A percentile compares a stretch with the other conserved stretches of the same genome.
Evolutionary conservation across 2,888 invertebrate species (phyloP).

Genomic region (Epinotia nisella): DNA sequence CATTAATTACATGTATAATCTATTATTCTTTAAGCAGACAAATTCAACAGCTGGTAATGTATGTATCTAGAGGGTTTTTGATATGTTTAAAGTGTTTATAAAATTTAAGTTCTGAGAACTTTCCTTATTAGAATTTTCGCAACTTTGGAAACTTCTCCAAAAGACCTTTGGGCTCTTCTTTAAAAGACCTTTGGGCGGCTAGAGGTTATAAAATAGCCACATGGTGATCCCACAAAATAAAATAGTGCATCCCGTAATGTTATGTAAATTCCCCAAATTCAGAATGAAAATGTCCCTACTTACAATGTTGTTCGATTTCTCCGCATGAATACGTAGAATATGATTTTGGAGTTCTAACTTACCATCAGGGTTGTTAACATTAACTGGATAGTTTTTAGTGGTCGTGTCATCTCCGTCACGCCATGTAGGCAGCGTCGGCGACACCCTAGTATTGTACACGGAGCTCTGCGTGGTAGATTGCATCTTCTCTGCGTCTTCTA

Average conservation of each 20-base stretch:
- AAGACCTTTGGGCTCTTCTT: no score
- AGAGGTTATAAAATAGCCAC: not conserved
- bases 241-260: not conserved
- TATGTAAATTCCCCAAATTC: not conserved
- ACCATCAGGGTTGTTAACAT: conserved; percentile 74
- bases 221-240: conserved; percentile 25
- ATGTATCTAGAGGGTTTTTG: no score
- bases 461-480: conserved; percentile 80
- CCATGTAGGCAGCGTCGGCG: conserved; percentile 86
- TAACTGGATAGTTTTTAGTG: conserved; percentile 75
- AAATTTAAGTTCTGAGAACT: no score
- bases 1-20: no score
- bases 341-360: conserved; percentile 54
- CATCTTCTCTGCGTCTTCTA: conserved; percentile 85
- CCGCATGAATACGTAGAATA: conserved; percentile 30
- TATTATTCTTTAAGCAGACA: no score
- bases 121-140: no score
- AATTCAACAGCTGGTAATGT: no score
- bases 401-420: conserved; percentile 73
- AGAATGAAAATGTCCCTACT: conserved; percentile 2
- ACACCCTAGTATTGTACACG: conserved; percentile 82
- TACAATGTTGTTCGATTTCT: conserved; percentile 14
- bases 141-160: no score
- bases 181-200: no score
- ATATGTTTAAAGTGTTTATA: no score